Evolutionary conservation across 1,140 invertebrate genomes (phyloP).

Genomic region (Bombus pyrosoma): DNA sequence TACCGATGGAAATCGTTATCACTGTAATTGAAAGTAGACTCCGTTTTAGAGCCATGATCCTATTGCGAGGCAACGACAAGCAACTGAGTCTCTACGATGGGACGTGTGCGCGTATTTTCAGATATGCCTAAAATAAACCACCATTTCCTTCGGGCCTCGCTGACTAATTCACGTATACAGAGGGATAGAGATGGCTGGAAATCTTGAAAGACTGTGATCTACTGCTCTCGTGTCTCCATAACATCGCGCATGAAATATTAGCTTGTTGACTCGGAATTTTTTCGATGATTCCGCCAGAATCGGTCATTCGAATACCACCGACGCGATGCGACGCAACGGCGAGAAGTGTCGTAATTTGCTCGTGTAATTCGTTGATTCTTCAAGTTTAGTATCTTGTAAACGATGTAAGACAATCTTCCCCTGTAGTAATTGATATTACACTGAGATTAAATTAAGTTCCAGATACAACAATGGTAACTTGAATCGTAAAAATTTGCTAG

Average conservation of each 20-base stretch:
- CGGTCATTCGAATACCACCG: not conserved
- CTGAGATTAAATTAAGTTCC: not conserved
- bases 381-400: not conserved
- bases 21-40: constrained; percentile 20
- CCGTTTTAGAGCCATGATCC: constrained; percentile 52
- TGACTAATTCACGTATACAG: constrained; percentile 34
- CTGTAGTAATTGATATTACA: not conserved
- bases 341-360: not conserved
- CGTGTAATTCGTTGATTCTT: not conserved
- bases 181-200: not conserved
- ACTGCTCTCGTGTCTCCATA: not conserved
- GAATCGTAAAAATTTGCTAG: too few species aligned
- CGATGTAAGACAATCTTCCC: not conserved
- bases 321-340: too few species aligned
- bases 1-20: constrained; percentile 55
- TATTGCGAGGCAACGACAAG: constrained; percentile 48
- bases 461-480: not conserved
- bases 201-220: not conserved
- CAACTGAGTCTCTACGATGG: constrained; percentile 55
- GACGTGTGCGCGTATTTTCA: constrained; percentile 68
- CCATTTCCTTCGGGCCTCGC: constrained; percentile 55
- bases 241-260: not conserved
- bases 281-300: not conserved
- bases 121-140: constrained; percentile 71
- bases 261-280: not conserved